A percentile compares a stretch with the other conserved stretches of the same genome.
Evolutionary conservation across 1,140 invertebrate species (phyloP).

Genomic region (Sycophaga agraensis): DNA sequence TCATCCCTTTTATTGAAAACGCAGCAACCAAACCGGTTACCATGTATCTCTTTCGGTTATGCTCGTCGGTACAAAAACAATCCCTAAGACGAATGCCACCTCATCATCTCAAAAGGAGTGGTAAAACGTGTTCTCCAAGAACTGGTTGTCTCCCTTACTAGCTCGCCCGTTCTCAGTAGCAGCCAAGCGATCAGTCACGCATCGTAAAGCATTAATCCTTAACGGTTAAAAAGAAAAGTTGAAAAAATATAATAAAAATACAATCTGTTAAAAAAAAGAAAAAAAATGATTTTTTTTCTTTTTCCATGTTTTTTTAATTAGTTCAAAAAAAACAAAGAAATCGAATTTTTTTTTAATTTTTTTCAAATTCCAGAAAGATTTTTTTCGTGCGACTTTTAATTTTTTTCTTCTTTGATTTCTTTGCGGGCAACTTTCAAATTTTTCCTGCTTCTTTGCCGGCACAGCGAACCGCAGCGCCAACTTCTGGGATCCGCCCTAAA

Average conservation of each 20-base stretch:
- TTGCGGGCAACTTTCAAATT: constrained; percentile 27
- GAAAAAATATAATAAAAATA: background rate
- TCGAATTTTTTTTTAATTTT: constrained; percentile 20
- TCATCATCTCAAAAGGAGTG: too few relatives aligned
- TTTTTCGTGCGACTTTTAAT: constrained; percentile 29
- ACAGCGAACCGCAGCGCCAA: constrained; percentile 31
- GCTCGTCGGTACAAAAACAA: too few relatives aligned
- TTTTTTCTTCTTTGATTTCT: constrained; percentile 25
- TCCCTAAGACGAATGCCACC: too few relatives aligned
- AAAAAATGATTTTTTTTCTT: too few relatives aligned
- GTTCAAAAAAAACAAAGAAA: background rate
- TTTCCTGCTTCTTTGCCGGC: constrained; percentile 31
- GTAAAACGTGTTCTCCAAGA: too few relatives aligned
- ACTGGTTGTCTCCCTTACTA: background rate
- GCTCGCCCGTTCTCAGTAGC: background rate
- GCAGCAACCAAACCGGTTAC: too few relatives aligned
- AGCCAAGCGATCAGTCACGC: too few relatives aligned
- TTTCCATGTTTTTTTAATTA: constrained; percentile 4
- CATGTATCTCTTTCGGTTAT: too few relatives aligned
- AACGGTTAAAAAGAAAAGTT: background rate
- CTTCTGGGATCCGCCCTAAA: constrained; percentile 51
- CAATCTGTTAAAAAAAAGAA: background rate
- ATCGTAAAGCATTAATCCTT: too few relatives aligned
- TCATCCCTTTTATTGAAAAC: too few relatives aligned
- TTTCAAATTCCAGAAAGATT: constrained; percentile 27